phyloP scores from a whole-genome alignment of 2,888 invertebrate genomes.

The Temnothorax ravouxi region DNA sequence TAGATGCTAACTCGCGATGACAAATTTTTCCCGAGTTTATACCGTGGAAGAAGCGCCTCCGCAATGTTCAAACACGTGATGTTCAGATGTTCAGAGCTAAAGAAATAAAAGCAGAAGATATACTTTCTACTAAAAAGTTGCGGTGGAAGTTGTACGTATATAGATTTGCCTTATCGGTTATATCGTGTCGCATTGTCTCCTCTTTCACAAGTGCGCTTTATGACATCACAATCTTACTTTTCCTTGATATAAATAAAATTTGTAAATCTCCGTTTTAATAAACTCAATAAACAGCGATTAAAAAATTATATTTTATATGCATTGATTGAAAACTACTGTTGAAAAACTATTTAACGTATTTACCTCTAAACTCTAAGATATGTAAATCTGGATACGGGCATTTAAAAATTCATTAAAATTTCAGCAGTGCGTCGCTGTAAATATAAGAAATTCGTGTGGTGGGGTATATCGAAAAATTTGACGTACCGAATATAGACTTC shows the following conservation, averaged over 20 bases:
- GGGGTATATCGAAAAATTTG: slow-evolving; percentile 37
- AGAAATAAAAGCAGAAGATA: slow-evolving; percentile 15
- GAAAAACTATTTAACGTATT: not conserved
- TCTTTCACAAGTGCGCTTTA: not conserved
- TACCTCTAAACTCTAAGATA: not conserved
- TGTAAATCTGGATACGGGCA: not conserved
- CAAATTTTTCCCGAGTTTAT: slow-evolving; percentile 45
- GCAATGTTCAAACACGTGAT: slow-evolving; percentile 18
- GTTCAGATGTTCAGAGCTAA: not conserved
- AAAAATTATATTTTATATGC: not conserved
- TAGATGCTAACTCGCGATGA: slow-evolving; percentile 56
- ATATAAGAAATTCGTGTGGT: slow-evolving; percentile 11
- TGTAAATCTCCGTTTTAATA: not conserved
- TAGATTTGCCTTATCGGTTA: not conserved
- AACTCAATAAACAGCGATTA: not conserved
- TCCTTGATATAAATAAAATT: not conserved
- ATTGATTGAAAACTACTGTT: not conserved
- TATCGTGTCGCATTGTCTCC: not conserved
- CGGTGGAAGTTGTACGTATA: not conserved
- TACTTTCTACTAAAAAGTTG: slow-evolving; percentile 13
- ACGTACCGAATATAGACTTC: slow-evolving; percentile 28
- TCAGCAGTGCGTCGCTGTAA: not conserved
- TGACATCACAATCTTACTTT: not conserved
- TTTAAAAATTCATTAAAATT: slow-evolving; percentile 3
- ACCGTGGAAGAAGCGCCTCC: slow-evolving; percentile 13